Conservation (phyloP, 2,113 vertebrate genomes). For the Atractosteus spatula region DNA sequence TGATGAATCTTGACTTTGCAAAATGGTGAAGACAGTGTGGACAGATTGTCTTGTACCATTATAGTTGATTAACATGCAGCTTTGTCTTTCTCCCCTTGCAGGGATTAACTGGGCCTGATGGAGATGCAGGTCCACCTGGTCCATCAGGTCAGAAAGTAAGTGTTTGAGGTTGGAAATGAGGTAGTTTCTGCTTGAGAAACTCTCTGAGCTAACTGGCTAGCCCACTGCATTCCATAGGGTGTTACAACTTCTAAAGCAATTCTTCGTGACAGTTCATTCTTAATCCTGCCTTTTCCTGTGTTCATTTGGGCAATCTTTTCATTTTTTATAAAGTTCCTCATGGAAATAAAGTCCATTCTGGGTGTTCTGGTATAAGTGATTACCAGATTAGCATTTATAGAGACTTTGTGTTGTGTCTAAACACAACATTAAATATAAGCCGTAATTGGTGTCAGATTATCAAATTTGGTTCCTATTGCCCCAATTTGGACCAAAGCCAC, state of each 20-base stretch:
- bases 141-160: slow-evolving; percentile 87
- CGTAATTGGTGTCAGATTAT: too few species aligned
- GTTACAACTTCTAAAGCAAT: slow-evolving; percentile 52
- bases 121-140: slow-evolving; percentile 78
- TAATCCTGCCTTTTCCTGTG: slow-evolving; percentile 53
- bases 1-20: too few species aligned
- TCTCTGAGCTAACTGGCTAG: slow-evolving; percentile 25
- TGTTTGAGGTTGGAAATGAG: slow-evolving; percentile 32
- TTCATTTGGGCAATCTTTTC: background rate
- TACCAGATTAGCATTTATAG: too few species aligned
- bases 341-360: too few species aligned
- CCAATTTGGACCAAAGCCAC: too few species aligned
- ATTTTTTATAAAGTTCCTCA: slow-evolving; percentile 35
- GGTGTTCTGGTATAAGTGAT: too few species aligned
- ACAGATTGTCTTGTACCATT: background rate
- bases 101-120: slow-evolving; percentile 88
- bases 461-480: too few species aligned
- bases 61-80: slow-evolving; percentile 29
- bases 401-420: too few species aligned
- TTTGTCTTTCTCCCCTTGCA: slow-evolving; percentile 51
- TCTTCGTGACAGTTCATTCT: slow-evolving; percentile 61
- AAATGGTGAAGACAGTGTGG: too few species aligned
- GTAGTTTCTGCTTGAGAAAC: slow-evolving; percentile 38
- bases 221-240: slow-evolving; percentile 37
- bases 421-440: too few species aligned